Evolutionary conservation across 2,888 invertebrate species (phyloP).

Genomic region (Hemithea aestivaria): DNA sequence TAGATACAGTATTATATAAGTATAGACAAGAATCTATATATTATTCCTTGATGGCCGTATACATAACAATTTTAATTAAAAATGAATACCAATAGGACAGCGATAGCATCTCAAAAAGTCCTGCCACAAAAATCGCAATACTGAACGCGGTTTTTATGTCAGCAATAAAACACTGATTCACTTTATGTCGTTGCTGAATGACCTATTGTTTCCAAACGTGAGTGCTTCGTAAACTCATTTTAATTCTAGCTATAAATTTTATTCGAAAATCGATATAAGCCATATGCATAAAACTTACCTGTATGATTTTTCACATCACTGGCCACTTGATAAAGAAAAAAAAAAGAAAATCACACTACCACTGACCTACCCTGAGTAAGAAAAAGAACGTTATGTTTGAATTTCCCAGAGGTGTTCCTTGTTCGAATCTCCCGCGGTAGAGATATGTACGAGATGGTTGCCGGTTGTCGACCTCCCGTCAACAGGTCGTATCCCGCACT

Average conservation of each 20-base stretch:
- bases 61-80: no score
- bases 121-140: conserved; percentile 2
- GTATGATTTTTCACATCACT: conserved; percentile 15
- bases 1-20: no score
- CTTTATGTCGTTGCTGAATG: conserved; percentile 32
- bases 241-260: conserved; percentile 29
- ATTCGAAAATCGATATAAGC: conserved; percentile 34
- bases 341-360: no score
- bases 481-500: conserved; percentile 76
- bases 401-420: conserved; percentile 24
- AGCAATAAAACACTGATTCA: conserved; percentile 27
- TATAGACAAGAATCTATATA: no score
- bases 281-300: conserved; percentile 16
- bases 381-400: conserved; percentile 16
- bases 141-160: conserved; percentile 18
- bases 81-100: not conserved
- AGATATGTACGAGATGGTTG: conserved; percentile 30
- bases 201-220: conserved; percentile 40
- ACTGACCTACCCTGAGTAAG: not conserved
- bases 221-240: conserved; percentile 37
- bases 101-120: not conserved
- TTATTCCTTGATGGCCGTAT: no score
- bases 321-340: no score
- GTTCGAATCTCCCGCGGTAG: conserved; percentile 50
- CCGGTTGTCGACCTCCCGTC: conserved; percentile 63